A percentile compares a stretch with the other conserved stretches of the same genome.
Conservation (phyloP, 2,888 invertebrate species). For the Oxycera nigricornis region DNA sequence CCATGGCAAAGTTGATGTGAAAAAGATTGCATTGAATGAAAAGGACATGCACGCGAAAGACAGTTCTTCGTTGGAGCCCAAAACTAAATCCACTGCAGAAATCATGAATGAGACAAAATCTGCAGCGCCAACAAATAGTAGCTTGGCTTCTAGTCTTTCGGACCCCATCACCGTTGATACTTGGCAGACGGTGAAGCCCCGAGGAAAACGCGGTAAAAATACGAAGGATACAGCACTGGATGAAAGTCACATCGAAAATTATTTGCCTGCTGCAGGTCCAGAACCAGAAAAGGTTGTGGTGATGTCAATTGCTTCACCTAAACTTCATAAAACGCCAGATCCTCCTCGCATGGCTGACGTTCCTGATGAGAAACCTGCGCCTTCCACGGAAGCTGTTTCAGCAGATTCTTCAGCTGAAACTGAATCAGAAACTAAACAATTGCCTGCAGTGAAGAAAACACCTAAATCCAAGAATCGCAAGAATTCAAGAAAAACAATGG, state of each 20-base stretch:
- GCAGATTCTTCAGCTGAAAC: neutral
- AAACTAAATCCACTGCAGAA: neutral
- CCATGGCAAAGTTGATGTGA: neutral
- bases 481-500: constrained; percentile 28
- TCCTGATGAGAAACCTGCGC: neutral
- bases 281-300: neutral
- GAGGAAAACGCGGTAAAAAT: constrained; percentile 42
- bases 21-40: neutral
- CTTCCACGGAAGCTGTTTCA: neutral
- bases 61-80: neutral
- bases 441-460: constrained; percentile 5
- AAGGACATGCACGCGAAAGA: neutral
- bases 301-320: neutral
- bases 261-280: neutral
- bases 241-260: neutral
- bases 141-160: neutral
- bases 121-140: neutral
- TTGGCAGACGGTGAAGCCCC: constrained; percentile 46
- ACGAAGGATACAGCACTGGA: constrained; percentile 13
- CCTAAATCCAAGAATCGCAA: constrained; percentile 34
- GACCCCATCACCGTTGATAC: neutral
- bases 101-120: neutral
- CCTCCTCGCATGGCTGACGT: neutral
- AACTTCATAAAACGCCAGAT: neutral
- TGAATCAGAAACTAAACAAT: neutral